phyloP scores from a whole-genome alignment of 1,140 invertebrate species.

The Chymomyza costata region DNA sequence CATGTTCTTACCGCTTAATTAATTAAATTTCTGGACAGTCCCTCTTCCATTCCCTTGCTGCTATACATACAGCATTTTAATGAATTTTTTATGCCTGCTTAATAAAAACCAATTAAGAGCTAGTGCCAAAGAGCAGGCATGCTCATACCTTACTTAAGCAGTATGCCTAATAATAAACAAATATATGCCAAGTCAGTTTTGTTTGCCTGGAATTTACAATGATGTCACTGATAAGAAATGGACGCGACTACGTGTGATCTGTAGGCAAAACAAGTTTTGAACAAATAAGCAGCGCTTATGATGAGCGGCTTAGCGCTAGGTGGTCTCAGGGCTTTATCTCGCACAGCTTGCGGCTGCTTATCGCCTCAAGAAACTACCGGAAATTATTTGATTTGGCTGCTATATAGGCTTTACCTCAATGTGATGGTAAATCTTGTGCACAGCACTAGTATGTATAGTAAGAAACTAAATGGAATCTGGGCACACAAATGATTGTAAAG shows the following conservation, averaged over 20 bases:
- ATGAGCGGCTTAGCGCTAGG: background rate
- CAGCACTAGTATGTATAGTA: too few species aligned
- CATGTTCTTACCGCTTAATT: conserved; percentile 41
- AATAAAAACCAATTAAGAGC: conserved; percentile 26
- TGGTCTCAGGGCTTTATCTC: background rate
- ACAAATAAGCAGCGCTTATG: background rate
- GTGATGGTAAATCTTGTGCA: too few species aligned
- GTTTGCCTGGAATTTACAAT: conserved; percentile 15
- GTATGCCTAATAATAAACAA: too few species aligned
- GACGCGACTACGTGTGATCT: too few species aligned
- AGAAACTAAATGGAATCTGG: too few species aligned
- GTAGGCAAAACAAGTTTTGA: too few species aligned
- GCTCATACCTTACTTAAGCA: conserved; percentile 35
- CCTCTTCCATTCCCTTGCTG: too few species aligned
- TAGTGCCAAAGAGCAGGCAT: background rate
- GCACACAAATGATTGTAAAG: background rate
- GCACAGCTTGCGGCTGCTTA: conserved; percentile 11
- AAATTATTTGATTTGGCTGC: too few species aligned
- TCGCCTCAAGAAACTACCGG: conserved; percentile 23
- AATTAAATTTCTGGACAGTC: conserved; percentile 55
- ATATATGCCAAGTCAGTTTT: conserved; percentile 1
- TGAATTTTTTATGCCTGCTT: background rate
- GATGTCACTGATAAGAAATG: conserved; percentile 36
- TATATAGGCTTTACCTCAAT: too few species aligned
- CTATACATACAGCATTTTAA: conserved; percentile 24